A percentile compares a stretch with the other conserved stretches of the same genome.
Conservation (phyloP, 1,140 invertebrate species). For the Drosophila carrolli region DNA sequence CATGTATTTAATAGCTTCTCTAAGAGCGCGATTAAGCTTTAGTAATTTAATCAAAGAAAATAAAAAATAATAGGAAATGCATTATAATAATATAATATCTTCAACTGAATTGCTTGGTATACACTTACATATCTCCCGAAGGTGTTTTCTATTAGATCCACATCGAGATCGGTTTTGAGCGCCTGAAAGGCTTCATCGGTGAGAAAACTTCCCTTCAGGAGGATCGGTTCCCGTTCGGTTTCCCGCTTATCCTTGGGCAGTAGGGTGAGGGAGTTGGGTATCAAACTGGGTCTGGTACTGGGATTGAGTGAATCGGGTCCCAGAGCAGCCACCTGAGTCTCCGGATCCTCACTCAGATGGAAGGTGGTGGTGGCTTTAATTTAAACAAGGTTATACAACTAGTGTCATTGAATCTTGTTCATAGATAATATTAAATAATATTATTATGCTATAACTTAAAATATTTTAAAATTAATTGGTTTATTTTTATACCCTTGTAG, state of each 20-base stretch:
- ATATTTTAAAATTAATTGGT: too few species aligned
- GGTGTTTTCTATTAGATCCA: slow-evolving; percentile 80
- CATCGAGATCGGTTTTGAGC: slow-evolving; percentile 72
- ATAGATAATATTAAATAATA: too few species aligned
- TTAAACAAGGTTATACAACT: neutral
- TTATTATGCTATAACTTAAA: too few species aligned
- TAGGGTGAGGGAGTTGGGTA: slow-evolving; percentile 68
- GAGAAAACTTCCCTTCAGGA: slow-evolving; percentile 77
- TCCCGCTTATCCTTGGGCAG: slow-evolving; percentile 73
- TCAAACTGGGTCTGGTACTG: slow-evolving; percentile 79
- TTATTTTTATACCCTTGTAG: too few species aligned
- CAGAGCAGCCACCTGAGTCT: slow-evolving; percentile 81
- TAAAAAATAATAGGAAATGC: too few species aligned
- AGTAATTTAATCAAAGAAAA: neutral
- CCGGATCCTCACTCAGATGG: slow-evolving; percentile 80
- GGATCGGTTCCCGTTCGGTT: slow-evolving; percentile 59
- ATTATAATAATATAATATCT: neutral
- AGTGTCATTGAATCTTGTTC: too few species aligned
- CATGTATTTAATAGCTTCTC: slow-evolving; percentile 79
- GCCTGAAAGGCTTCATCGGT: slow-evolving; percentile 81
- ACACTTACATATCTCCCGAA: slow-evolving; percentile 78
- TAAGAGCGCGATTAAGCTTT: slow-evolving; percentile 71
- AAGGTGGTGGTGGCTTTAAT: slow-evolving; percentile 74
- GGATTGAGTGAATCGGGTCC: slow-evolving; percentile 82
- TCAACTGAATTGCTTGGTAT: neutral